Base-by-base conservation (phyloP, 1,140 invertebrate genomes). In the Drosophila kohkoa region DNA sequence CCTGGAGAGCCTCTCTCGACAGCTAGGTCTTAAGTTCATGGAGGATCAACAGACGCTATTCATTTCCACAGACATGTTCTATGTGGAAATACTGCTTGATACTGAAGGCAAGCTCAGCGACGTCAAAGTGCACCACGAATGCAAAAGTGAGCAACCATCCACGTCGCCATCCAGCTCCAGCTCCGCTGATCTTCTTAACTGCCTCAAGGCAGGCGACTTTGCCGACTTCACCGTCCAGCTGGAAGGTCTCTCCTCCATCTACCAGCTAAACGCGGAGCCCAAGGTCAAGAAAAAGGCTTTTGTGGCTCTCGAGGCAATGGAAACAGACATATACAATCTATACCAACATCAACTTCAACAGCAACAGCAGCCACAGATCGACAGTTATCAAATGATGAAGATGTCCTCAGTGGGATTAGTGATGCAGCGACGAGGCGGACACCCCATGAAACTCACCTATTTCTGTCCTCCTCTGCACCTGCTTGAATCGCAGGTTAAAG, bases 41-140 rank as follows among this genome's bases (percentile, higher is more conserved):
- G 92, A 92, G 51, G 90, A 92, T 57, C 82, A 89, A 30, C 82
- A 86, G 38, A 62, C 71, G 13, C 94, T 97, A 70, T 98, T 98
- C 83, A 98, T 99, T 92, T 98, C 97, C 25, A 98, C 97, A 0
- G 98, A 99, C 92, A 99, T 99, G 98, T 99, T 99, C 93, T 98
- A 98, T 92, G 94, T 99, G 74, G 98, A 99, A 94, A 96, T 99
- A 71, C 91, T 97, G 38, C 93, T 99, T 35, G 97, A 98, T 86
- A 93, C 95, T 0, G 95, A 94, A 65, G 98, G 97, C 46, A 94
- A 94, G 49, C 96, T 99, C 0, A 96, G 96, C 92, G 98, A 99
- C 95, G 98, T 99, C 1, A 98, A 98, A 93, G 92, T 92, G 5
- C 91, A 92, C 63, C 92, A 92, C 67, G 92, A 92, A 59, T 92